Conservation (phyloP, 2,113 vertebrate genomes). For the Capreolus pygargus region DNA sequence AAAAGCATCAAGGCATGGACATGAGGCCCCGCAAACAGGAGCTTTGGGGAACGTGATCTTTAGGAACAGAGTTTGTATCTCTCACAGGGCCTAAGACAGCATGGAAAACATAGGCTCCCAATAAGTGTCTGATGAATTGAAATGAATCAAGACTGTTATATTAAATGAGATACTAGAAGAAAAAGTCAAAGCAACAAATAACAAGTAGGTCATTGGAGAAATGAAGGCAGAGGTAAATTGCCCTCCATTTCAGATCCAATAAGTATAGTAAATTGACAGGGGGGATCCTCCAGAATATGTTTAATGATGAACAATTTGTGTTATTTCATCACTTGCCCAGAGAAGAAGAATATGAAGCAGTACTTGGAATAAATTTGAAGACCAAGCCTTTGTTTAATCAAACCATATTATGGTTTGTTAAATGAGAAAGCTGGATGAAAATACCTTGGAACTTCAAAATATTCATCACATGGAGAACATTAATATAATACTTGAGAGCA, state of each 20-base stretch:
- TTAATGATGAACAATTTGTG: not conserved
- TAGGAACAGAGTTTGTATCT: not conserved
- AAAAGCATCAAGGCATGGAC: not conserved
- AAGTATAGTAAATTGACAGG: not conserved
- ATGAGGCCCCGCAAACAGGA: not conserved
- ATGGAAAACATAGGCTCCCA: not conserved
- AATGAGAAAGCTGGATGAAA: not conserved
- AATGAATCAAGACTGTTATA: not conserved
- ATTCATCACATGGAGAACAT: not conserved
- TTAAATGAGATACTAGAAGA: not conserved
- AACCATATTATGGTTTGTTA: not conserved
- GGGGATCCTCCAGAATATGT: not conserved
- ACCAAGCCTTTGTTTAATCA: not conserved
- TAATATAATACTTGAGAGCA: not conserved
- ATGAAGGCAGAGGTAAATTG: not conserved
- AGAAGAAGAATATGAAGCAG: not conserved
- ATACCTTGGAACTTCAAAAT: not conserved
- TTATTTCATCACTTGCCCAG: not conserved
- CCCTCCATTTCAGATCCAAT: not conserved
- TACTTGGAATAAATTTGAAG: not conserved
- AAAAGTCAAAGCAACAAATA: not conserved
- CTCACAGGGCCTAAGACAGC: not conserved
- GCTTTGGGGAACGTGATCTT: not conserved
- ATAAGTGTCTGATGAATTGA: not conserved
- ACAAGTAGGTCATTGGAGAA: not conserved